Evolutionary conservation across 2,113 vertebrate genomes (phyloP).

Genomic region (Capricornis sumatraensis): DNA sequence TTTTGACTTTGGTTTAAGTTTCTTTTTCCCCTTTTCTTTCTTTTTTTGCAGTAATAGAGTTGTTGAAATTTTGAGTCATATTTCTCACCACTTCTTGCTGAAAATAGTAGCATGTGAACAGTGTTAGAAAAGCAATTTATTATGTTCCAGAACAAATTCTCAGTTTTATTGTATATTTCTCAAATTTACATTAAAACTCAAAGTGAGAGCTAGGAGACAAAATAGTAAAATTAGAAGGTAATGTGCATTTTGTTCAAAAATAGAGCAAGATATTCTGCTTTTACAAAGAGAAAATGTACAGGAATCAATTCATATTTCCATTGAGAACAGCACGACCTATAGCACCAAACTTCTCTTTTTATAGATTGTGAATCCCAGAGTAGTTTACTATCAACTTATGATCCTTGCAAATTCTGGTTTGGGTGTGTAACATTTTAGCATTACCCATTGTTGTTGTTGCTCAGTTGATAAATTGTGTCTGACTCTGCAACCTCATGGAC

Average conservation of each 20-base stretch:
- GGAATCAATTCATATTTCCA: background rate
- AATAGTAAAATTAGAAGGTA: conserved; percentile 9
- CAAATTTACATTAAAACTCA: conserved; percentile 23
- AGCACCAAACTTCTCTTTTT: background rate
- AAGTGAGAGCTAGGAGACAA: conserved; percentile 12
- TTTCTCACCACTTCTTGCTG: conserved; percentile 45
- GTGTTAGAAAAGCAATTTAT: conserved; percentile 26
- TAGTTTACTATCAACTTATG: background rate
- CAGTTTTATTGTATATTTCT: background rate
- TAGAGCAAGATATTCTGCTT: background rate
- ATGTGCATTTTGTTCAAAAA: background rate
- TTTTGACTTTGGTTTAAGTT: background rate
- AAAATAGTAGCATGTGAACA: background rate
- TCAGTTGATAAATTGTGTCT: background rate
- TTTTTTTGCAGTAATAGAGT: background rate
- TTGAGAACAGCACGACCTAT: background rate
- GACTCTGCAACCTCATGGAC: background rate
- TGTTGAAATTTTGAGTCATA: conserved; percentile 38
- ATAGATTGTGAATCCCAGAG: background rate
- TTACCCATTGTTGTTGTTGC: background rate
- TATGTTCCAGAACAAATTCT: conserved; percentile 21
- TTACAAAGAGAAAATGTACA: conserved; percentile 3
- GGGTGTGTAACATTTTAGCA: background rate
- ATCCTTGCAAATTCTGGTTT: background rate
- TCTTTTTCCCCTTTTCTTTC: background rate